These are phyloP conservation scores for Falcaria lacertinaria DNA, from an alignment of 2,888 invertebrate species.

Conservation along the genomic window DNA sequence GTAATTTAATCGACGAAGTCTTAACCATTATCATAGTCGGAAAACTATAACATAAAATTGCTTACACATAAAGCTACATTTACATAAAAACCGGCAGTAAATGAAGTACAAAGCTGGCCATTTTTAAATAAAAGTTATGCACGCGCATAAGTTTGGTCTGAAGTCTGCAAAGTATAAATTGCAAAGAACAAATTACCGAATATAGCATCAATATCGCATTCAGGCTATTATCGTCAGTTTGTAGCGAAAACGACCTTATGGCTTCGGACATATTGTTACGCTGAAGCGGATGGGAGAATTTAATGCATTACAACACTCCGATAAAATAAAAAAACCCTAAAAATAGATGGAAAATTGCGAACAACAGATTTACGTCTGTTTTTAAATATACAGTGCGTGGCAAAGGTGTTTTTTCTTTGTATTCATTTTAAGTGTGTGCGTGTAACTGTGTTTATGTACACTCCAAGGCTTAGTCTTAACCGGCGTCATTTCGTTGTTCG, in stretches of 20 bases:
- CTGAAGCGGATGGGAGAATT: conserved; percentile 5
- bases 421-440: too few relatives aligned
- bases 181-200: conserved; percentile 68
- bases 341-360: too few relatives aligned
- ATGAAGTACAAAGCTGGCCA: conserved; percentile 8
- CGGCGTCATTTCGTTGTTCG: too few relatives aligned
- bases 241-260: conserved; percentile 58
- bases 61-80: not conserved
- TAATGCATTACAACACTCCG: too few relatives aligned
- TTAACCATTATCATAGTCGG: not conserved
- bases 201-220: conserved; percentile 64
- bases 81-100: conserved; percentile 1
- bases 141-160: conserved; percentile 31
- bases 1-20: too few relatives aligned
- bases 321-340: too few relatives aligned
- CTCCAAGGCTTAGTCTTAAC: too few relatives aligned
- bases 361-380: too few relatives aligned
- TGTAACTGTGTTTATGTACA: too few relatives aligned
- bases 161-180: conserved; percentile 44
- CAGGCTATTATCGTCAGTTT: conserved; percentile 71
- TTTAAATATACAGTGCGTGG: too few relatives aligned
- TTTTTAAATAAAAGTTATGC: conserved; percentile 25
- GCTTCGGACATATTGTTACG: conserved; percentile 21
- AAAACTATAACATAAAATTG: not conserved
- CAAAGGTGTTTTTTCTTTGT: too few relatives aligned